A percentile compares a stretch with the other conserved stretches of the same genome.
These are phyloP conservation scores for Raja brachyura DNA, from an alignment of 2,113 vertebrate species.

Conservation along the genomic window DNA sequence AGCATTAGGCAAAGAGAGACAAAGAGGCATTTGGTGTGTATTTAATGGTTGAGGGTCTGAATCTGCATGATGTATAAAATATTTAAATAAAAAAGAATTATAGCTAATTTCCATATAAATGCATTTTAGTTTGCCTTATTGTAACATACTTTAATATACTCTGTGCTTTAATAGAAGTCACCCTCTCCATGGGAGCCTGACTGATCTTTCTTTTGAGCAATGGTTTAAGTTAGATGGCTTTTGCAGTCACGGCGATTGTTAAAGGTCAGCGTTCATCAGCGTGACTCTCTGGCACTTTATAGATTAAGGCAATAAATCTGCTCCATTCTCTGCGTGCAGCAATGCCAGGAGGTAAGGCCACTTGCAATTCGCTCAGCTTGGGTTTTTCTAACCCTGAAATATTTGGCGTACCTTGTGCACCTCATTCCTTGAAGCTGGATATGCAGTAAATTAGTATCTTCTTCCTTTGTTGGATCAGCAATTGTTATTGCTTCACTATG, in stretches of 20 bases:
- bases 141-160: background rate
- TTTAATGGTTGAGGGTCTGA: slow-evolving; percentile 11
- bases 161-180: background rate
- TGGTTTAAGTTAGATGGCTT: background rate
- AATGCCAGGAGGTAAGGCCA: background rate
- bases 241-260: background rate
- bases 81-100: slow-evolving; percentile 25
- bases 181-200: background rate
- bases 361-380: background rate
- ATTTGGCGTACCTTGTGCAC: background rate
- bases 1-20: background rate
- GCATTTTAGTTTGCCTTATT: slow-evolving; percentile 22
- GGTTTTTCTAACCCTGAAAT: background rate
- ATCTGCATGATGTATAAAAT: slow-evolving; percentile 25
- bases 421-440: background rate
- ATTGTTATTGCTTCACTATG: no score
- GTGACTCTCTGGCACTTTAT: background rate
- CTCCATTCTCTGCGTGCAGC: background rate
- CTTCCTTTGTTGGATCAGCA: background rate
- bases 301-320: background rate
- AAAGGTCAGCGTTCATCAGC: background rate
- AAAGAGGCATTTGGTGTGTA: background rate
- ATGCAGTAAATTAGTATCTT: background rate
- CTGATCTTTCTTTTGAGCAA: background rate
- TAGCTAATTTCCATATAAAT: slow-evolving; percentile 33